phyloP scores from a whole-genome alignment of 2,797 vertebrate genomes.

The Betta splendens region DNA sequence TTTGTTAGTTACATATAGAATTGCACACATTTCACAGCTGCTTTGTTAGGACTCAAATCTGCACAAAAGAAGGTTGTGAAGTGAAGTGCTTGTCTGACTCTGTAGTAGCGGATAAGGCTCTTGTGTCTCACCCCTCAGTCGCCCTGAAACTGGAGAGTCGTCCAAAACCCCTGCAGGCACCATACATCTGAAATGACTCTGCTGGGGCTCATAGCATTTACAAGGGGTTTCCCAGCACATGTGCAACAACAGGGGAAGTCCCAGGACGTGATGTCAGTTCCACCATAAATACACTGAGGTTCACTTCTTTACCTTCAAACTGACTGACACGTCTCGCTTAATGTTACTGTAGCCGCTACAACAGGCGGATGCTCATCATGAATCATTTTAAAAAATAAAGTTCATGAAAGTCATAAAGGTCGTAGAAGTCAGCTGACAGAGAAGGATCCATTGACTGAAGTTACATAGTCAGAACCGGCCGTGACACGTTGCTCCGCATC shows the following conservation, averaged over 20 bases:
- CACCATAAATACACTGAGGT: too few relatives aligned
- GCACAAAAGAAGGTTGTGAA: constrained; percentile 15
- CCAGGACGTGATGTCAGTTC: not conserved
- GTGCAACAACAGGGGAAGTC: not conserved
- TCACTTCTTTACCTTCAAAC: too few relatives aligned
- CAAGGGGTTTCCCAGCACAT: constrained; percentile 1
- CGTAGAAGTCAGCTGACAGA: too few relatives aligned
- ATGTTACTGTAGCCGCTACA: too few relatives aligned
- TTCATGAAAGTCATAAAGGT: too few relatives aligned
- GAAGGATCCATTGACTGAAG: too few relatives aligned
- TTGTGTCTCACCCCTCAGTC: not conserved
- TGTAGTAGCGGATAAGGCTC: constrained; percentile 1
- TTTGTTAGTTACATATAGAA: constrained; percentile 1
- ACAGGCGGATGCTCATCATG: too few relatives aligned
- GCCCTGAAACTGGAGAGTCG: not conserved
- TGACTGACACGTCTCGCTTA: too few relatives aligned
- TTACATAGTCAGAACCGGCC: not conserved
- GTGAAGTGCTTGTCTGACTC: constrained; percentile 23
- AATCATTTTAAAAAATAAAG: too few relatives aligned
- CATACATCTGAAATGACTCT: not conserved
- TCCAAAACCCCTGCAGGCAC: too few relatives aligned
- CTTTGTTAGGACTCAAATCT: constrained; percentile 29
- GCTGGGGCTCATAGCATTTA: not conserved
- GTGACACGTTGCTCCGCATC: not conserved
- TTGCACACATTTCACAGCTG: constrained; percentile 9